Base-by-base conservation (phyloP, 2,113 vertebrate genomes). In the Channa argus region DNA sequence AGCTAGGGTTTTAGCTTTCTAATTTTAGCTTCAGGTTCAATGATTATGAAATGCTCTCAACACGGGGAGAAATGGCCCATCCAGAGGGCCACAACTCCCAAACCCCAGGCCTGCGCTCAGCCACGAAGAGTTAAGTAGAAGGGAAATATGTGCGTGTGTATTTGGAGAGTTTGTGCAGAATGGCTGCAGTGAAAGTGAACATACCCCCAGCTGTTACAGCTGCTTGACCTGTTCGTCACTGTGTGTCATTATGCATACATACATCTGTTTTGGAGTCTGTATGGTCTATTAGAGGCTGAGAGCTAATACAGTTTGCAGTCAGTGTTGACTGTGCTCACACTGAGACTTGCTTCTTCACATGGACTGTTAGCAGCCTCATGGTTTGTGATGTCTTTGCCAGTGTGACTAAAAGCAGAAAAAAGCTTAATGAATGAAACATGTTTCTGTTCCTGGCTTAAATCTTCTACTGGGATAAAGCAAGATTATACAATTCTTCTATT, bases 11-110 rank as follows among this genome's bases (percentile, higher is more conserved):
- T 82, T 69, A 76, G 71, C 55, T 81, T 84, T 91, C 86, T 93
- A 91, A 93, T 90, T 94, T 93, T 84, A 91, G 80, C 86, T 79
- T 77, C 76, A 88, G 86, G 88, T 92, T 92, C 89, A 93, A 84
- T 91, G 89, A 89, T 88, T 91, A 89, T 91, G 80, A 91, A 91
- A 89, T 92, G 86, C 89, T 86, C 88, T 24, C 87, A 90, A 92
- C 89, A 91, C 84, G 83, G 74, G 77, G 82, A 92, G 89, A 89
- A 87, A 87, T 86, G 74, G 79, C 84, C 79, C 77, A 85, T 88
- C 88, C 85, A 10, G n/a, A 80, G 81, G 80, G 72, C 86, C 50
- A 52, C 84, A 83, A 60, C 85, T 83, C 79, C 69, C 74, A 85
- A 79, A 76, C 69, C 49, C 43, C 74, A 60, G 66, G 72, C 24